Percentiles rank a stretch among this genome's conserved stretches.
Evolutionary conservation across 2,888 invertebrate species (phyloP).

Genomic region (Melinaea menophilus): DNA sequence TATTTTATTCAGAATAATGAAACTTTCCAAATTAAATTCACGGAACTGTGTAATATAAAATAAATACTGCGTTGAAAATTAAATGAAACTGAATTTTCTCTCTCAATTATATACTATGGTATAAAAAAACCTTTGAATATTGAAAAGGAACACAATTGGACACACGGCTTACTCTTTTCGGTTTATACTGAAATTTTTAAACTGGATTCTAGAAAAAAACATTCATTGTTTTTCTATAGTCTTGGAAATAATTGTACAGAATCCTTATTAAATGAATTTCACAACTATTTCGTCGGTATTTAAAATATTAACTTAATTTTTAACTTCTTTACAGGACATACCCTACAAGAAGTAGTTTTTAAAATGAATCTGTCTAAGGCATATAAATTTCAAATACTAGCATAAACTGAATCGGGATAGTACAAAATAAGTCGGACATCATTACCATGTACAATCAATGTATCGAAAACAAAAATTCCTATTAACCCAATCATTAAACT

Average conservation of each 20-base stretch:
- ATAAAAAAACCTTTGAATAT: constrained; percentile 29
- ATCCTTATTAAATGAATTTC: not conserved
- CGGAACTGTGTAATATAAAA: constrained; percentile 12
- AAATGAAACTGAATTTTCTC: constrained; percentile 29
- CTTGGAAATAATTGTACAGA: not conserved
- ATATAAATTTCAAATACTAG: not conserved
- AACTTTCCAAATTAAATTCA: not conserved
- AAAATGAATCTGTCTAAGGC: not conserved
- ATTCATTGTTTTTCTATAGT: constrained; percentile 12
- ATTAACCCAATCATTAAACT: constrained; percentile 1
- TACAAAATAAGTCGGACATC: not conserved
- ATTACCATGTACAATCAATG: not conserved
- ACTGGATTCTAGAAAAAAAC: constrained; percentile 21
- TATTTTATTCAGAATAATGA: too few species aligned
- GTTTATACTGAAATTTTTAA: constrained; percentile 19
- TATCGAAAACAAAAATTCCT: constrained; percentile 4
- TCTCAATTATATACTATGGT: constrained; percentile 25
- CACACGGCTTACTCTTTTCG: constrained; percentile 17
- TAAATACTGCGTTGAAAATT: constrained; percentile 25
- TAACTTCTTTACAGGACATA: too few species aligned
- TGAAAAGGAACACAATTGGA: constrained; percentile 29
- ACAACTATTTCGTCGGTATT: not conserved
- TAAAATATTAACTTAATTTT: not conserved
- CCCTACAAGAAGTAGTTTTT: not conserved
- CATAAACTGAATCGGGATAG: not conserved